A percentile compares a stretch with the other conserved stretches of the same genome.
phyloP scores from a whole-genome alignment of 2,113 vertebrate species.

The Probosciger aterrimus region DNA sequence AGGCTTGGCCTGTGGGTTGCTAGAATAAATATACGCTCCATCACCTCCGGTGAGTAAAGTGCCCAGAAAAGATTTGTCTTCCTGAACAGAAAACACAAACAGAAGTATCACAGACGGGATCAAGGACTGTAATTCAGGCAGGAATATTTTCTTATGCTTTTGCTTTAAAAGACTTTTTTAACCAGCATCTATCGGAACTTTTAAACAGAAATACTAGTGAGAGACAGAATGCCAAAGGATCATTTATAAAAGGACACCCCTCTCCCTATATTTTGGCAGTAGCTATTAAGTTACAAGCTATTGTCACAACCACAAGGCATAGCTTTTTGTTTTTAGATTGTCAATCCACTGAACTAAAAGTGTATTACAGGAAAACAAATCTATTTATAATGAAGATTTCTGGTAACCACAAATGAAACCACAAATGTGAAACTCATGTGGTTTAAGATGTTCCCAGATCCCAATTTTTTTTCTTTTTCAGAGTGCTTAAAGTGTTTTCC shows the following conservation, averaged over 20 bases:
- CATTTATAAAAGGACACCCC: not conserved
- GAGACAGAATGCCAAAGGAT: not conserved
- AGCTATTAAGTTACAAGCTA: constrained; percentile 5
- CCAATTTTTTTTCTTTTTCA: not conserved
- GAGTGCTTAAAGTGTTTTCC: not conserved
- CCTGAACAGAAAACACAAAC: constrained; percentile 56
- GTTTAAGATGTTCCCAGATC: constrained; percentile 42
- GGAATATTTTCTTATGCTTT: not conserved
- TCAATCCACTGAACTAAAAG: not conserved
- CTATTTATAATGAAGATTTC: constrained; percentile 38
- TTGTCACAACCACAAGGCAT: constrained; percentile 17
- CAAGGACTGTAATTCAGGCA: not conserved
- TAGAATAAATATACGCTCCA: constrained; percentile 80
- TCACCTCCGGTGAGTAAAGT: constrained; percentile 80
- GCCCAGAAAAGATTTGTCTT: constrained; percentile 82
- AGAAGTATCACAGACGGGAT: not conserved
- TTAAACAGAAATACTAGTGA: not conserved
- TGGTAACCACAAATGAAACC: constrained; percentile 34
- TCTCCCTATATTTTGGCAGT: not conserved
- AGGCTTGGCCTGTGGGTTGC: constrained; percentile 77
- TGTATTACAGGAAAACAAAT: constrained; percentile 35
- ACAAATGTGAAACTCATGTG: constrained; percentile 45
- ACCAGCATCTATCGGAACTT: not conserved
- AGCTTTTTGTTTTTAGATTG: not conserved
- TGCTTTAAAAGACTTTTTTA: not conserved